These are phyloP conservation scores for Dipodomys stephensi DNA, from an alignment of 2,113 vertebrate genomes.

Conservation along the genomic window DNA sequence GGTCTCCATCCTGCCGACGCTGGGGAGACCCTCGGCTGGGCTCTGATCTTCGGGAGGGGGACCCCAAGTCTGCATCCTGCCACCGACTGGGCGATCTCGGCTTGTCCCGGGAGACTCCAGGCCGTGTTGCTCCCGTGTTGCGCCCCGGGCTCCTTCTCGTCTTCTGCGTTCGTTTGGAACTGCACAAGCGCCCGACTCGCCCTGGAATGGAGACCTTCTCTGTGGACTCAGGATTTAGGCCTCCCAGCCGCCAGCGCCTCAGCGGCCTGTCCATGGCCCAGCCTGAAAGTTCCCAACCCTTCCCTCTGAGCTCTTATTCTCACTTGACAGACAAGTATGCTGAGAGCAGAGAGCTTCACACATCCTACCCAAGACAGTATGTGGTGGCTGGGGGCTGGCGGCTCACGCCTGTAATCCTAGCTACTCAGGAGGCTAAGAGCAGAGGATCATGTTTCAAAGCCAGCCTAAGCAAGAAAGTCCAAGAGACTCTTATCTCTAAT, in stretches of 20 bases:
- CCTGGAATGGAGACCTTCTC: background rate
- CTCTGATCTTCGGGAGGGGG: background rate
- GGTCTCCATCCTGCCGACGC: background rate
- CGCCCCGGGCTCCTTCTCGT: background rate
- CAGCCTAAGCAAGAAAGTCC: no score
- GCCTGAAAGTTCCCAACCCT: background rate
- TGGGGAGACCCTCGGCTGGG: background rate
- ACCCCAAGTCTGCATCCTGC: background rate
- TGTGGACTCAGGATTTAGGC: background rate
- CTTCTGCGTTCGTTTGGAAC: background rate
- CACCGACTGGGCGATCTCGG: background rate
- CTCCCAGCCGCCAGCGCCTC: conserved; percentile 63
- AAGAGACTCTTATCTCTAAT: no score
- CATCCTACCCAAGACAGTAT: no score
- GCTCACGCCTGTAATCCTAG: no score
- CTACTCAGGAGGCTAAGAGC: no score
- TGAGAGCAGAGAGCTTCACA: background rate
- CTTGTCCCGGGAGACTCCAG: background rate
- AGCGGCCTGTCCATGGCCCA: conserved; percentile 31
- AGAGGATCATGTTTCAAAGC: no score
- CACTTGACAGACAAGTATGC: background rate
- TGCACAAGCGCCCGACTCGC: background rate
- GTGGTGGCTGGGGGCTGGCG: no score
- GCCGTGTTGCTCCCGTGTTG: background rate
- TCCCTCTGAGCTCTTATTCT: background rate